Base-by-base conservation (phyloP, 2,113 vertebrate genomes). In the Brienomyrus brachyistius region DNA sequence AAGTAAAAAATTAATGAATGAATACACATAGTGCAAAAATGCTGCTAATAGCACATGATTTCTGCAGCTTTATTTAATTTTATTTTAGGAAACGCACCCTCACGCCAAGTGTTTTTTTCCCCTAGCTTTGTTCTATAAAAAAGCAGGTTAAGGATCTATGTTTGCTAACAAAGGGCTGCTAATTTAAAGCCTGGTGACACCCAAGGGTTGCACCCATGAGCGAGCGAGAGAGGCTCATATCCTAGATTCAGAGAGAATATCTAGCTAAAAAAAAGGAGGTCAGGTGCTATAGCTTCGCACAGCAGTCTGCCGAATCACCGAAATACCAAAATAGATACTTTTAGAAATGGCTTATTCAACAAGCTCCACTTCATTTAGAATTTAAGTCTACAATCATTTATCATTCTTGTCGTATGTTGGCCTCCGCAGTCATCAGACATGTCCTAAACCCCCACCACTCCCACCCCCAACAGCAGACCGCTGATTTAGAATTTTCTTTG, bases 401-500 rank as follows among this genome's bases (percentile, higher is more conserved):
- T 59, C 4, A 31, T 43, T n/a, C 8, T 43, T 47, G 43, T 50
- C 2, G 31, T 27, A 83, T n/a, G 19, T 47, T 66, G 35, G 10
- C 9, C 27, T 52, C 62, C 45, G 1, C 59, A 0, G 27, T 88
- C 21, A 50, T 82, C 52, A 45, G 1, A 27, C n/a, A 27, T 74
- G 50, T 89, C 17, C 4, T 54, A 54, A 54, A 15, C 43, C 74
- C 1, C 86, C 89, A 59, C 52, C 6, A 7, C 21, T 86, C 5
- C 88, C 70, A 27, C 23, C 23, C 56, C 84, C 6, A 89, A 27
- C 89, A 95, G 94, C 86, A 80, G 88, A 93, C 62, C 87, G 50
- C 89, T 0, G 35, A 19, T 0, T 15, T 0, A 0, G 40, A 90
- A 6, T 94, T 93, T 51, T 31, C 88, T 50, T 94, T 97, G 56